Base-by-base conservation (phyloP, 2,888 invertebrate genomes). In the Tanypteryx hageni region DNA sequence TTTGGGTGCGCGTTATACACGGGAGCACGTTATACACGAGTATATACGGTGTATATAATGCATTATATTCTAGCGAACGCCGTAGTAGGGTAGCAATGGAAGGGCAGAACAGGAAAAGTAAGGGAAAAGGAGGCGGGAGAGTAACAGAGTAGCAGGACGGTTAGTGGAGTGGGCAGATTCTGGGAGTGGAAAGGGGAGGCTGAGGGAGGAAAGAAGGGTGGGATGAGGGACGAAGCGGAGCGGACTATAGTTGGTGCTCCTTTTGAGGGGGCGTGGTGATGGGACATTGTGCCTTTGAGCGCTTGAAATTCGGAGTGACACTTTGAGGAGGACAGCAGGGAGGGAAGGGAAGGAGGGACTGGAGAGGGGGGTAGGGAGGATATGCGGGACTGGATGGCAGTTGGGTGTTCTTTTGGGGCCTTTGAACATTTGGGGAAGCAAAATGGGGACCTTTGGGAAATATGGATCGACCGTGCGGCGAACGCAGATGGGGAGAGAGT, bases 251-350 rank as follows among this genome's bases (percentile, higher is more conserved):
- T 18, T 5, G 68, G 76, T 27, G 76, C 27, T 76, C 27, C 76
- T 76, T 76, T 76, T 13, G 83, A 27, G 58, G 84, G 86, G 86
- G 86, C 86, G 86, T 86, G 86, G 86, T 86, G 86, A 59, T 61
- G 86, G 89, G 64, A 89, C 89, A 68, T 89, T 89, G 89, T 64
- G 64, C 89, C 89, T 89, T 89, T 89, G 89, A 89, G 89, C 61
- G 89, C 64, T 89, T 44, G 86, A 89, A 89, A 89, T 89, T 89
- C 89, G 89, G 89, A 68, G 64, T 89, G 89, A 89, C 89, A 89
- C 89, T 89, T 89, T 89, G 18, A 16, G 31, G 64, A 58, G 89
- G 68, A 18, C 11, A 3, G 89, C 11, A 44, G n/a, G 64, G 64
- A 44, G 57, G 83, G n/a, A 56, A 56, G 83, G 56, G 14, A 44